Evolutionary conservation across 2,797 vertebrate genomes (phyloP).

Genomic region (Enteromius trimaculatus): DNA sequence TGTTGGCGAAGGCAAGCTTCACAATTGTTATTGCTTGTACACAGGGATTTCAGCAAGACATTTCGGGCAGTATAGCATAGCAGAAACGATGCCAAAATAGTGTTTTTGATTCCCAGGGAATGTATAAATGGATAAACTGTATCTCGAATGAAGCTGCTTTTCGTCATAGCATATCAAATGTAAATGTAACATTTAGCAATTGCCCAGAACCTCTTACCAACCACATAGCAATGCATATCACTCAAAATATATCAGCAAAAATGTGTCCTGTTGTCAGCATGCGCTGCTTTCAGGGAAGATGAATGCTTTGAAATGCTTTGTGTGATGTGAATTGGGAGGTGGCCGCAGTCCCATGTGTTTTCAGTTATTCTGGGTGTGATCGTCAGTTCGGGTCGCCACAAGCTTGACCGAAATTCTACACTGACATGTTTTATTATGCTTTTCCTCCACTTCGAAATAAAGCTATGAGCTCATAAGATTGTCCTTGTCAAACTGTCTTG

Average conservation of each 20-base stretch:
- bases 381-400: slow-evolving; percentile 32
- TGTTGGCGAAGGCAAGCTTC: slow-evolving; percentile 6
- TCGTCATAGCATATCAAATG: background rate
- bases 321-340: slow-evolving; percentile 11
- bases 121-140: background rate
- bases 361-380: slow-evolving; percentile 27
- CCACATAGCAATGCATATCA: background rate
- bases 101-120: background rate
- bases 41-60: background rate
- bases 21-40: background rate
- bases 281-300: background rate
- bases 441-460: background rate
- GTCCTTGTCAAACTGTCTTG: background rate
- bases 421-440: slow-evolving; percentile 29
- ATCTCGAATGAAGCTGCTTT: background rate
- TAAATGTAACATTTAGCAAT: background rate
- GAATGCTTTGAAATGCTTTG: slow-evolving; percentile 2
- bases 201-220: background rate
- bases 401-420: slow-evolving; percentile 7
- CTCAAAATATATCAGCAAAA: background rate
- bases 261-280: background rate
- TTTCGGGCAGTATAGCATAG: background rate
- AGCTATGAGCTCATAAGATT: slow-evolving; percentile 20
- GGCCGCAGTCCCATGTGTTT: slow-evolving; percentile 30
- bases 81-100: background rate